Base-by-base conservation (phyloP, 2,888 invertebrate genomes). In the Lissonota sp. region DNA sequence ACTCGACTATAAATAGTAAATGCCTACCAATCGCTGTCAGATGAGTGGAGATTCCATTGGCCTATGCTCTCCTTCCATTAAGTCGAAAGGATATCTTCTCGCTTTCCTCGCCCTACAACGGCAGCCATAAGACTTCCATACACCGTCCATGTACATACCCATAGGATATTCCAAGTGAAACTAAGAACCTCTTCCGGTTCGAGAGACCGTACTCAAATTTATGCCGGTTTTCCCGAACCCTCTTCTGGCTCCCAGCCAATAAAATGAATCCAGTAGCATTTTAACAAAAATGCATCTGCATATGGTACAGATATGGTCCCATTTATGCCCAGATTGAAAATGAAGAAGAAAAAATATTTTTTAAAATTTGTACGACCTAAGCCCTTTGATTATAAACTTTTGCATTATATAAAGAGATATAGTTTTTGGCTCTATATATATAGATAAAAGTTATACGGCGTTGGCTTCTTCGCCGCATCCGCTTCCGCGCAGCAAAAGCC, bases 21-120 rank as follows among this genome's bases (percentile, higher is more conserved):
- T 79, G 82, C 83, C 78, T 81, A 83, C 83, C 82, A 84, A 84
- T 85, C 81, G 84, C 84, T 85, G 84, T 85, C 84, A 85, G 84
- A 85, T 85, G 81, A 79, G 77, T 71, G 16, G 79, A 82, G 84
- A 83, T 85, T 83, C 83, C 83, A 84, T 84, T 85, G 85, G 81
- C 83, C 80, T 84, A 76, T 82, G 82, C 84, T 83, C 81, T 79
- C 76, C 75, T 84, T 84, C 82, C 82, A 84, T 84, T 81, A 81
- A 83, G 79, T 80, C 76, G 67, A 79, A 75, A 77, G 71, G 75
- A 80, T 81, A 81, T 78, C 73, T 81, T 78, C 63, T 73, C 77
- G 80, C 73, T 81, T 81, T 81, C 60, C 77, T 81, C 80, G 80
- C 77, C 79, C 81, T 76, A 64, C 70, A 74, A 78, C 79, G 66